Evolutionary conservation across 2,888 invertebrate species (phyloP), one percentile per base, ranked within the genome.

Genomic region (Ectemnius lituratus): DNA sequence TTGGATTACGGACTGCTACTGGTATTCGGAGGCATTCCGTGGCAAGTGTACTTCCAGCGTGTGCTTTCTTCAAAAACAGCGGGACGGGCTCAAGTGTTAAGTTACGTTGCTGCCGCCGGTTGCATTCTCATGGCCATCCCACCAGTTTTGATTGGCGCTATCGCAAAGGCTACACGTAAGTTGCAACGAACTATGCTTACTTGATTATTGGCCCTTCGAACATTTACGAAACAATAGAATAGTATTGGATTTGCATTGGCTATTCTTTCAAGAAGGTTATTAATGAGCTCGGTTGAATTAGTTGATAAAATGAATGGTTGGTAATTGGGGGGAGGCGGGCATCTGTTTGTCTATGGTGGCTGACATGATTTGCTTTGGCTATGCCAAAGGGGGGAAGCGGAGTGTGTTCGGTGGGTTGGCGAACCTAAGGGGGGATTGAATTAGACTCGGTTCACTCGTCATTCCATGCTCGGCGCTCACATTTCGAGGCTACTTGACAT

Each of bases 121-220:
- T 99, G 99, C 92, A 94, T 99, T 86, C 92, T 99, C 87, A 98
- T 99, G 98, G 98, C 99, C 62, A 95, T 99, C 84, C 99, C 99
- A 47, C 97, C 99, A 2, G 97, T 99, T 70, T 93, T 99, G 73
- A 98, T 99, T 86, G 99, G 99, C 79, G 98, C 98, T 78, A 98
- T 99, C 86, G 99, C 99, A 65, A 97, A 97, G 92, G 96, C 96
- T 80, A 98, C 99, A 84, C 94, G 98, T 98, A 90, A 92, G 93
- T 91, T 18, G 47, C 1, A 47, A 47, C 47, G 0, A 14, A 47
- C 47, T 5, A 47, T 47, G 2, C 23, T 23, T 23, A 23, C 2
- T 23, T 23, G 6, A 37, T 37, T 37, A 37, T 37, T 0, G 11
- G 11, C 37, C 23, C 23, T 23, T 23, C 23, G 2, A 23, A 23